phyloP scores from a whole-genome alignment of 2,113 vertebrate genomes.

The Brevimyrus niger region DNA sequence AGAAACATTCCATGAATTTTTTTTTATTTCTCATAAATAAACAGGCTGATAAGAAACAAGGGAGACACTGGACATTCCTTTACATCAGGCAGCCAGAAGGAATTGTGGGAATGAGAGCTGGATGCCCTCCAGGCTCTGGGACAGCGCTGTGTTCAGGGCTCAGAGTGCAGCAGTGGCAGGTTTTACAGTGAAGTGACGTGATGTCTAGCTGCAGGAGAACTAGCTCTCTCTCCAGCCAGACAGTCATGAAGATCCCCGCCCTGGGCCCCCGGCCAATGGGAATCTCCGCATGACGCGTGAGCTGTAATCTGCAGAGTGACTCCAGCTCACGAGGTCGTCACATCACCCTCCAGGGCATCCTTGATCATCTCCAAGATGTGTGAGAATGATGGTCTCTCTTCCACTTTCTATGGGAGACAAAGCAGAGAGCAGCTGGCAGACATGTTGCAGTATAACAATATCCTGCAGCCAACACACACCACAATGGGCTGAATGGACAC shows the following conservation, averaged over 20 bases:
- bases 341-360: slow-evolving; percentile 42
- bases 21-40: neutral
- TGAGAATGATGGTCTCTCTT: slow-evolving; percentile 47
- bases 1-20: neutral
- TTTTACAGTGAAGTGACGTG: neutral
- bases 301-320: neutral
- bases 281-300: neutral
- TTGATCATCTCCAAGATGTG: slow-evolving; percentile 46
- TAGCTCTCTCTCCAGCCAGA: neutral
- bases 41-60: neutral
- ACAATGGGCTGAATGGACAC: neutral
- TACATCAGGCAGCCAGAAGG: neutral
- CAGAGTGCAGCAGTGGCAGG: neutral
- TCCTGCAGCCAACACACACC: neutral
- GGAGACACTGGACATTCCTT: neutral
- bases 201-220: neutral
- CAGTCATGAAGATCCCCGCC: neutral
- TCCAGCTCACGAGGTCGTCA: neutral
- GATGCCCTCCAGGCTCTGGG: neutral
- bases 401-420: slow-evolving; percentile 42
- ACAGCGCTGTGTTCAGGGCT: neutral
- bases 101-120: neutral
- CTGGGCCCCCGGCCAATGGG: neutral
- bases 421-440: neutral
- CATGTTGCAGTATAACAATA: neutral